These are phyloP conservation scores for Noctilio leporinus DNA, from an alignment of 2,113 vertebrate genomes.

Conservation along the genomic window DNA sequence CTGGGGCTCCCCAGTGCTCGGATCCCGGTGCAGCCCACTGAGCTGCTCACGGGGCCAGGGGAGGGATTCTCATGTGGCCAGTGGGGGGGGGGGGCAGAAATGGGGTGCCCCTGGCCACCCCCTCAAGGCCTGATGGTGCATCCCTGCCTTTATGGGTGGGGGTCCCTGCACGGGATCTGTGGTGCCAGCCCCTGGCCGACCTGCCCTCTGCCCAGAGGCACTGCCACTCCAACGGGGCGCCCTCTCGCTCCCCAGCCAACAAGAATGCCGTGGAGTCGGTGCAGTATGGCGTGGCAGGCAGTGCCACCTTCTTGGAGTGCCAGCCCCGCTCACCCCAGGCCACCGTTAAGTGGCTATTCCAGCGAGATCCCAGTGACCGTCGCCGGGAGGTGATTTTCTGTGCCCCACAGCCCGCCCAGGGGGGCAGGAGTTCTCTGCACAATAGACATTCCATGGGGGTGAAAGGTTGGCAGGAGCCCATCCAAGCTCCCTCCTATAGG, in stretches of 20 bases:
- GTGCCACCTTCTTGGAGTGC: conserved; percentile 95
- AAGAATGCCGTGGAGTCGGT: conserved; percentile 90
- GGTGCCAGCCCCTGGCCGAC: neutral
- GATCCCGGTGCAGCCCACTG: accelerated
- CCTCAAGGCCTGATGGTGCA: neutral
- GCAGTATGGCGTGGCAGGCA: conserved; percentile 96
- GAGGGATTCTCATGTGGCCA: neutral
- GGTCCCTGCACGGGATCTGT: too few species aligned
- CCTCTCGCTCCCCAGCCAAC: conserved; percentile 81
- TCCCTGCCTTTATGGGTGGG: neutral
- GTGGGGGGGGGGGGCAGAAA: neutral
- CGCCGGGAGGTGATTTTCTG: conserved; percentile 90
- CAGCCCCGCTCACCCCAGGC: conserved; percentile 95
- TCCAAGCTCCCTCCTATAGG: neutral
- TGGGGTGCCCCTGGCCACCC: neutral
- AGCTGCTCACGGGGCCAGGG: neutral
- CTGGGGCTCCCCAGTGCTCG: accelerated
- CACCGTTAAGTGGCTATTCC: conserved; percentile 94
- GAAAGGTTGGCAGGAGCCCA: neutral
- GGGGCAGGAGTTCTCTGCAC: neutral
- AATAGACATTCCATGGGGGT: neutral
- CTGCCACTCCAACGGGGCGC: accelerated
- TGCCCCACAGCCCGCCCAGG: accelerated
- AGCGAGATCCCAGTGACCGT: conserved; percentile 94
- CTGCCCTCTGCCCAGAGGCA: neutral